Evolutionary conservation across 2,113 vertebrate genomes (phyloP).

Genomic region (Caracal caracal): DNA sequence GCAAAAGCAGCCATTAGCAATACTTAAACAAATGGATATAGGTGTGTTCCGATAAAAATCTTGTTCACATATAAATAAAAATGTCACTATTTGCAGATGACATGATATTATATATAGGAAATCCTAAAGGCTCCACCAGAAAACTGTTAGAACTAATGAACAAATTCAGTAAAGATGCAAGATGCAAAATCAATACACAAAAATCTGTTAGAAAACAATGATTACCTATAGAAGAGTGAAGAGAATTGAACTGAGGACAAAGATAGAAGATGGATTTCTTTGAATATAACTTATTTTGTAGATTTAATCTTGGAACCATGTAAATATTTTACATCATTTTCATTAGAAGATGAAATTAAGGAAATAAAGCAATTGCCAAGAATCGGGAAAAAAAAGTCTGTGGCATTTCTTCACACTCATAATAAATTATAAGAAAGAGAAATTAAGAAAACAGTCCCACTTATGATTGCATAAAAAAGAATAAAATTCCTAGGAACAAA

Average conservation of each 20-base stretch:
- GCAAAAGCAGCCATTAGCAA: not conserved
- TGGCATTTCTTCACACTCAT: not conserved
- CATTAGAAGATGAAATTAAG: conserved; percentile 1
- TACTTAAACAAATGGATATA: not conserved
- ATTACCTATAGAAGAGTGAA: not conserved
- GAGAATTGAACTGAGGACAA: not conserved
- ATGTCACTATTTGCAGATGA: not conserved
- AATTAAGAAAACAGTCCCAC: not conserved
- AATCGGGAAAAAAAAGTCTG: not conserved
- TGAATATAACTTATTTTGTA: not conserved
- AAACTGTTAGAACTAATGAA: not conserved
- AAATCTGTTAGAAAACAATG: not conserved
- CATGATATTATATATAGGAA: not conserved
- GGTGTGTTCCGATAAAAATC: not conserved
- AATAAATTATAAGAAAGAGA: not conserved
- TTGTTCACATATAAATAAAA: not conserved
- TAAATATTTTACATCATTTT: not conserved
- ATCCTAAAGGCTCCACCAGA: not conserved
- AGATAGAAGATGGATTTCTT: not conserved
- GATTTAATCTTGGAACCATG: not conserved
- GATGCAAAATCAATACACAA: not conserved
- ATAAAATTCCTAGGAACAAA: not conserved
- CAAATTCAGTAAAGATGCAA: not conserved
- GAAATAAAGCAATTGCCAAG: not conserved
- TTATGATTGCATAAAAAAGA: not conserved